These are phyloP conservation scores for Prostheceraeus crozeri DNA, from an alignment of 2,888 invertebrate genomes.

Conservation along the genomic window DNA sequence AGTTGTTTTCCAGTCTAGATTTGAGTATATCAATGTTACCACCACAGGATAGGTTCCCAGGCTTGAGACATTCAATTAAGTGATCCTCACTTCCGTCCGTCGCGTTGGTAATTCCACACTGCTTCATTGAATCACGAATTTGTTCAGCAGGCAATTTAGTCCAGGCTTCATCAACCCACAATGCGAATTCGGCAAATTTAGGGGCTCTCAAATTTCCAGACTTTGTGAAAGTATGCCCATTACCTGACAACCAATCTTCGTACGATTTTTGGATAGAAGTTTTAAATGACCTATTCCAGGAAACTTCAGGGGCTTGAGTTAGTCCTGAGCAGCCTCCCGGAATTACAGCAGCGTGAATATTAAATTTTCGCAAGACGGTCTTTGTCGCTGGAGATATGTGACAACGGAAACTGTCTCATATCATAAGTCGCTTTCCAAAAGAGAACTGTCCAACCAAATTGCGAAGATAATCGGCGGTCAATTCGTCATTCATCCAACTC, in stretches of 20 bases:
- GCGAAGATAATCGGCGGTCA: slow-evolving; percentile 31
- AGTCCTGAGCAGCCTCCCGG: slow-evolving; percentile 42
- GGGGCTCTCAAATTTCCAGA: background rate
- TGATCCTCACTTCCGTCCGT: background rate
- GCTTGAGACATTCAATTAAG: slow-evolving; percentile 4
- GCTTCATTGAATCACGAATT: slow-evolving; percentile 16
- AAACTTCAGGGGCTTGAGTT: slow-evolving; percentile 43
- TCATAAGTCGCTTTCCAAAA: slow-evolving; percentile 39
- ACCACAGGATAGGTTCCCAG: background rate
- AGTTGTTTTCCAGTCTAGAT: no score
- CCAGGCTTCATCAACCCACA: slow-evolving; percentile 9
- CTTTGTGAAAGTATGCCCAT: background rate
- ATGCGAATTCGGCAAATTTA: background rate
- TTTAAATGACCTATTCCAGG: slow-evolving; percentile 41
- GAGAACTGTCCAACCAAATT: slow-evolving; percentile 37
- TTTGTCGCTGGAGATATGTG: slow-evolving; percentile 41
- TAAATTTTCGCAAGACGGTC: slow-evolving; percentile 7
- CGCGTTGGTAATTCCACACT: slow-evolving; percentile 10
- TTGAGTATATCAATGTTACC: no score
- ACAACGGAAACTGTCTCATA: slow-evolving; percentile 42
- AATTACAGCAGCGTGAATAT: slow-evolving; percentile 38
- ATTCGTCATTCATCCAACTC: slow-evolving; percentile 42
- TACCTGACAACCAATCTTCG: slow-evolving; percentile 35
- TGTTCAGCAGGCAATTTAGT: background rate
- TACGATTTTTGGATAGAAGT: slow-evolving; percentile 30